Conservation (phyloP, 2,113 vertebrate species). For the Isichthys henryi region DNA sequence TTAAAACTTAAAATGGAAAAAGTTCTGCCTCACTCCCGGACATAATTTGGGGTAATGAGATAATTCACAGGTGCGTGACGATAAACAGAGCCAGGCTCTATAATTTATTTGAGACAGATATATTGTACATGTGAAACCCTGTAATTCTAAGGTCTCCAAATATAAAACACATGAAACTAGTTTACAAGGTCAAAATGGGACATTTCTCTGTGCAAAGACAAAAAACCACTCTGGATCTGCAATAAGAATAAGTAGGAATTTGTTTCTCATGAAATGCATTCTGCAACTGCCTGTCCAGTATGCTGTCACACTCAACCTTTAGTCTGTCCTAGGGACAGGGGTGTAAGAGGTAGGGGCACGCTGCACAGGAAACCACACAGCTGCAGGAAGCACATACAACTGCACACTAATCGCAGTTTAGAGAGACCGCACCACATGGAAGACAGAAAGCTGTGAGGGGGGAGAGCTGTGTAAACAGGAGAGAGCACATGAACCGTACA, state of each 20-base stretch:
- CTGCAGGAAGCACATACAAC: not conserved
- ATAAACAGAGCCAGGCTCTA: not conserved
- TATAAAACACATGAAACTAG: slow-evolving; percentile 4
- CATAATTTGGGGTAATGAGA: not conserved
- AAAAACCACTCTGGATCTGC: not conserved
- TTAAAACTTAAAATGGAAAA: not conserved
- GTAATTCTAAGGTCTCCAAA: not conserved
- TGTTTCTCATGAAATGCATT: not conserved
- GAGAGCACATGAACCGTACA: not conserved
- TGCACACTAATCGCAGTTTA: not conserved
- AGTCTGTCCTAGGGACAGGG: not conserved
- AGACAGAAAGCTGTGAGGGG: not conserved
- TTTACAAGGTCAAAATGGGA: not conserved
- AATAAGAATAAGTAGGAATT: not conserved
- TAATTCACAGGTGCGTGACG: not conserved
- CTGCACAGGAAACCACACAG: not conserved
- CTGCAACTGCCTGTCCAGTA: not conserved
- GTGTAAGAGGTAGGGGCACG: not conserved
- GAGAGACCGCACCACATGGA: not conserved
- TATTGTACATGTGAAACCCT: not conserved
- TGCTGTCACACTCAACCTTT: not conserved
- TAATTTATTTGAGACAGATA: slow-evolving; percentile 2
- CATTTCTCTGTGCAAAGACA: not conserved
- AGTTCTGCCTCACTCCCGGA: not conserved
- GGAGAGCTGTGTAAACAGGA: not conserved